phyloP scores from a whole-genome alignment of 2,113 vertebrate genomes.

The Struthio camelus region DNA sequence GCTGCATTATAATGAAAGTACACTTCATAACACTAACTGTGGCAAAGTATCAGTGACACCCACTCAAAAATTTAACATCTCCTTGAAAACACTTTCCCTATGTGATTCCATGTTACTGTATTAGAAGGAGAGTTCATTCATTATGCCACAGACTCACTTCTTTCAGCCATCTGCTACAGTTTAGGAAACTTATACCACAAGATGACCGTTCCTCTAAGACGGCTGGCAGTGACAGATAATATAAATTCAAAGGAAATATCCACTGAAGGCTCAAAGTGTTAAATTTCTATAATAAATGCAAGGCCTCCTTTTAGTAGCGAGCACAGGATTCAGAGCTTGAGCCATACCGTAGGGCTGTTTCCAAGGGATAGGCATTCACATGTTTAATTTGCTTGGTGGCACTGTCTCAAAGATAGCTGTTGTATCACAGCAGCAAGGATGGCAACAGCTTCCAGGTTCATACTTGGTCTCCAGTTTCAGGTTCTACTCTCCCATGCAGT shows the following conservation, averaged over 20 bases:
- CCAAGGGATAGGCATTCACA: neutral
- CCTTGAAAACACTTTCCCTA: neutral
- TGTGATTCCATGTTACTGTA: fast-evolving
- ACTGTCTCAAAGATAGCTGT: neutral
- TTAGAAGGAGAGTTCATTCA: neutral
- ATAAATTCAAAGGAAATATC: neutral
- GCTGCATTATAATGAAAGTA: neutral
- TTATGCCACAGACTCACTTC: neutral
- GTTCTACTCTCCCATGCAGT: neutral
- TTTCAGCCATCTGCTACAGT: neutral
- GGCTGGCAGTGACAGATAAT: neutral
- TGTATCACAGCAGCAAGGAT: neutral
- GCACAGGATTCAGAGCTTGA: neutral
- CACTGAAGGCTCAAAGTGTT: neutral
- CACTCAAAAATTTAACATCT: neutral
- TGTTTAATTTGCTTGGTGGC: neutral
- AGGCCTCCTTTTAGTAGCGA: neutral
- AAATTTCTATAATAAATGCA: neutral
- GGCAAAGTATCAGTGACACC: neutral
- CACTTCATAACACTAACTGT: neutral
- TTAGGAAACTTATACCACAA: neutral
- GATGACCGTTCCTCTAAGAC: neutral
- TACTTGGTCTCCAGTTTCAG: neutral
- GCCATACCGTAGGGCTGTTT: neutral
- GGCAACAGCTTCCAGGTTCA: neutral